A percentile compares a stretch with the other conserved stretches of the same genome.
These are phyloP conservation scores for Eilema depressum DNA, from an alignment of 2,888 invertebrate species.

Conservation along the genomic window DNA sequence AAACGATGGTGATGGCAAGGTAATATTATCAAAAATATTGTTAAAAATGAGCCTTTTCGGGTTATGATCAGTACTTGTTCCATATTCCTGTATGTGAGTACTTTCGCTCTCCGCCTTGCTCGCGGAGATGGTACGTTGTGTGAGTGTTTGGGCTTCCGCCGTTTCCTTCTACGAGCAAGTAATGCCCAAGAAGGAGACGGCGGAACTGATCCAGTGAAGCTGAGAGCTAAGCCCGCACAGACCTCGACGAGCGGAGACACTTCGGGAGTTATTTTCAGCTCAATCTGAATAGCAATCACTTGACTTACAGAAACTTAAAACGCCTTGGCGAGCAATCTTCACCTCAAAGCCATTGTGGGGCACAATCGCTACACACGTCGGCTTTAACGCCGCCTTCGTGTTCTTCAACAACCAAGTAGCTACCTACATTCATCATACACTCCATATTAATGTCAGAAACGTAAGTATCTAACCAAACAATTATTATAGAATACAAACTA, in stretches of 20 bases:
- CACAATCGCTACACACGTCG: constrained; percentile 84
- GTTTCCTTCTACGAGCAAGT: no score
- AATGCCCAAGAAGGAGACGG: no score
- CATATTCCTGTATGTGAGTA: no score
- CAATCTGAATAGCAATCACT: neutral
- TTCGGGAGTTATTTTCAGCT: no score
- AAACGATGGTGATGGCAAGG: constrained; percentile 50
- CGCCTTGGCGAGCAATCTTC: constrained; percentile 85
- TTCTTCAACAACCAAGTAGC: constrained; percentile 89
- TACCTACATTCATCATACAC: constrained; percentile 87
- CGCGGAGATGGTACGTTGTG: no score
- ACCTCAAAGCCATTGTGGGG: constrained; percentile 80
- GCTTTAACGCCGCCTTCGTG: constrained; percentile 87
- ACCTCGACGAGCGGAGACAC: no score
- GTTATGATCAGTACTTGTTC: no score
- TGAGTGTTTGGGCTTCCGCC: no score
- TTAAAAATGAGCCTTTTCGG: neutral
- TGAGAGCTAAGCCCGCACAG: no score
- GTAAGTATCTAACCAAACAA: constrained; percentile 52
- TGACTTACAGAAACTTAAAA: constrained; percentile 65
- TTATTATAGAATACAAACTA: no score
- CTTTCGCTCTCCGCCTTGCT: no score
- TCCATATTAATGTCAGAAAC: constrained; percentile 78
- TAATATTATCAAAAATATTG: constrained; percentile 19
- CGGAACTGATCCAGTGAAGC: no score